Evolutionary conservation across 1,140 invertebrate species (phyloP), one percentile per base, ranked within the genome.

Genomic region (Lethrus apterus): DNA sequence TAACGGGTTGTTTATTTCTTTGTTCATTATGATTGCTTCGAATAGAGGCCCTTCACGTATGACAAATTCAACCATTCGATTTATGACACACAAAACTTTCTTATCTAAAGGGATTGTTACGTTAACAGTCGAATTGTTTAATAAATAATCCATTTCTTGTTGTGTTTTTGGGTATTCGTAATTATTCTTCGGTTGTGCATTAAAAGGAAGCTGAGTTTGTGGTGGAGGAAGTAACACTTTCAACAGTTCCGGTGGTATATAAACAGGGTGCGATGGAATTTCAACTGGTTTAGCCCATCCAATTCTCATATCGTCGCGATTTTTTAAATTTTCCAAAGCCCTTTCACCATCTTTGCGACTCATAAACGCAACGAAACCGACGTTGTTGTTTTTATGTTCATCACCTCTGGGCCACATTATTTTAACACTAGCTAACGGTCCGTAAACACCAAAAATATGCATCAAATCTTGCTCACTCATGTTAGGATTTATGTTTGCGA

Each of bases 1-100:
- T 68, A 86, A 81, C 0, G 93, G 92, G 76, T 99, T 99, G 64
- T 84, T 89, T 29, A 94, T 75, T 76, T 99, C 96, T 58, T 86
- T 81, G 66, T 93, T 94, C 93, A 99, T 99, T 38, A 99, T 91
- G 77, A 98, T 89, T 2, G 95, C 94, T 71, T 99, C 97, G 72
- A 99, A 99, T 83, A 96, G 86, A 0, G 95, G 94, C 9, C 97
- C 97, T 72, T 99, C 94, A 46, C 93, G 79, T 49, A 98, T 89
- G 40, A 99, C 93, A 78, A 98, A 99, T 72, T 99, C 97, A 40
- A 99, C 86, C 84, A 95, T 97, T 61, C 95, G 86, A 76, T 99
- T 93, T 61, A 99, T 97, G 45, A 96, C 73, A 73, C 84, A 84
- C 23, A 99, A 51, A 44, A 57, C 19, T 44, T 56, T 61, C 34